Percentiles rank a stretch among this genome's conserved stretches.
phyloP scores from a whole-genome alignment of 2,113 vertebrate species.

The Oreotragus oreotragus region DNA sequence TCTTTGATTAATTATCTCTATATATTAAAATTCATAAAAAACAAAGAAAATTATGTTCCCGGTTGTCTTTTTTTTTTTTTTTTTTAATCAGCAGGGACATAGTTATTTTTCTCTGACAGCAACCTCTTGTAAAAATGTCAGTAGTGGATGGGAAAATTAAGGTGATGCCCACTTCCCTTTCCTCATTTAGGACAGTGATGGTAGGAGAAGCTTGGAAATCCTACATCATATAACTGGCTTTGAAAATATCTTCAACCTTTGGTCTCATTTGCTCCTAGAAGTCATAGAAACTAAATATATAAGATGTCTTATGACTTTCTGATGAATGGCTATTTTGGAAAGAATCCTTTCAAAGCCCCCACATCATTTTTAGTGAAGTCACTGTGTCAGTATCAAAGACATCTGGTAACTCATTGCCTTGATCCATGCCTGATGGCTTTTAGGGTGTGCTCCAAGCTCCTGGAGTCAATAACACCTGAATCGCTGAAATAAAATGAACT shows the following conservation, averaged over 20 bases:
- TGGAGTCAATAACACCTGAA: not conserved
- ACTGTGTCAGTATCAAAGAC: slow-evolving; percentile 1
- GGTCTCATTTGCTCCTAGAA: not conserved
- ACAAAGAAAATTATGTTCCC: not conserved
- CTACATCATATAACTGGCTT: not conserved
- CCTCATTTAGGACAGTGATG: not conserved
- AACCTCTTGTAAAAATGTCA: slow-evolving; percentile 21
- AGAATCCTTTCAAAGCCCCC: not conserved
- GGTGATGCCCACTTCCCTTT: not conserved
- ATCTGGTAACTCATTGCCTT: slow-evolving; percentile 17
- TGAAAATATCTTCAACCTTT: not conserved
- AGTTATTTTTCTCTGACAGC: slow-evolving; percentile 9
- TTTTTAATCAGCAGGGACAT: not conserved
- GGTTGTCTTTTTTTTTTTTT: not conserved
- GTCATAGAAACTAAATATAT: not conserved
- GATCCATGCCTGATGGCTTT: not conserved
- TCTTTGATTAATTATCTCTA: not conserved
- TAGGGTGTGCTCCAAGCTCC: not conserved
- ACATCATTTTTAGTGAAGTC: slow-evolving; percentile 8
- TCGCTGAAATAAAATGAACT: not conserved
- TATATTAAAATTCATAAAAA: not conserved
- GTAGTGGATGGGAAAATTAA: slow-evolving; percentile 1
- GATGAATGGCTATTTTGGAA: slow-evolving; percentile 29
- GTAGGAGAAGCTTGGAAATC: not conserved
- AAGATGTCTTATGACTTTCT: not conserved